These are phyloP conservation scores for Acleris literana DNA, from an alignment of 2,888 invertebrate genomes.

Conservation along the genomic window DNA sequence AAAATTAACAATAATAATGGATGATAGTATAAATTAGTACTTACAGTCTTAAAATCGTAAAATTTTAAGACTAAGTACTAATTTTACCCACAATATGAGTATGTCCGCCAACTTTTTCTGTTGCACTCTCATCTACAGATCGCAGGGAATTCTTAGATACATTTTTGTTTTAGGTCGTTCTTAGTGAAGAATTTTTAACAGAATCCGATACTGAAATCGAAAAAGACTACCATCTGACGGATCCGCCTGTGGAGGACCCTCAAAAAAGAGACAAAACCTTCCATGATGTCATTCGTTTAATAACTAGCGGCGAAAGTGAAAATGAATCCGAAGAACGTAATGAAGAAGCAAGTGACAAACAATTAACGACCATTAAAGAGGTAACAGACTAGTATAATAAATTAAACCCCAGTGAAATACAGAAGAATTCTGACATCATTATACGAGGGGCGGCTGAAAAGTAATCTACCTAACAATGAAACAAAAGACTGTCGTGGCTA, in stretches of 20 bases:
- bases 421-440: too few species aligned
- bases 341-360: constrained; percentile 42
- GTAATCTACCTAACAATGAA: too few species aligned
- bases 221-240: background rate
- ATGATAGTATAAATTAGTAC: too few species aligned
- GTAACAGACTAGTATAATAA: background rate
- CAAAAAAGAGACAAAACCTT: background rate
- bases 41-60: too few species aligned
- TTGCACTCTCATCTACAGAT: too few species aligned
- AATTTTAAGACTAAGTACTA: too few species aligned
- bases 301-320: constrained; percentile 44
- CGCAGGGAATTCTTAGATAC: background rate
- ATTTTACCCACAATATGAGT: too few species aligned
- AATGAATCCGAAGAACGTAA: constrained; percentile 47
- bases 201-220: background rate
- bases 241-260: constrained; percentile 1
- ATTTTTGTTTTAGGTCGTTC: constrained; percentile 51
- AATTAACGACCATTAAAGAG: background rate
- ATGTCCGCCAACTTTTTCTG: too few species aligned
- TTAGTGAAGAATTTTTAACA: constrained; percentile 42
- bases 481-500: too few species aligned
- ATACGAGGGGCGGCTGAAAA: too few species aligned
- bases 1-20: too few species aligned
- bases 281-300: too few species aligned
- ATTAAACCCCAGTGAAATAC: background rate